Percentiles rank a stretch among this genome's conserved stretches.
Conservation (phyloP, 2,888 invertebrate species). For the Cryptops parisi region DNA sequence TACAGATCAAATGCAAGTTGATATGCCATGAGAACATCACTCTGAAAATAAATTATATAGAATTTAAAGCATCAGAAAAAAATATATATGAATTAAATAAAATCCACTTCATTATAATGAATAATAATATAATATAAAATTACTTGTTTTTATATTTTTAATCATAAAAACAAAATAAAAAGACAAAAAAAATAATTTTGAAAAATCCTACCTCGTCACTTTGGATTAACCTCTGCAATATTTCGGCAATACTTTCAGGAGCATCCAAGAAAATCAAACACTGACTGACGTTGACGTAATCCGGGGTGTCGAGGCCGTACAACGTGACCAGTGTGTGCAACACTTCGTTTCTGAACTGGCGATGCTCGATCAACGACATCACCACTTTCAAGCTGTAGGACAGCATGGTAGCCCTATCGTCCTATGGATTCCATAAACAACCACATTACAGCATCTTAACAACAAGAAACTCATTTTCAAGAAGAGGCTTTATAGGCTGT, state of each 20-base stretch:
- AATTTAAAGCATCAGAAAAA: no score
- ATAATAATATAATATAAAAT: no score
- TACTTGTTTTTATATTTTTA: no score
- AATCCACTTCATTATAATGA: no score
- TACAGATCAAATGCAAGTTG: constrained; percentile 99
- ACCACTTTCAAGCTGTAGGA: constrained; percentile 92
- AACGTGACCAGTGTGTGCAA: constrained; percentile 75
- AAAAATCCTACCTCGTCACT: constrained; percentile 44
- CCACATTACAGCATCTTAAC: not conserved
- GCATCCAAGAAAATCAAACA: constrained; percentile 94
- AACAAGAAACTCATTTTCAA: not conserved
- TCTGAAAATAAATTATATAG: constrained; percentile 30
- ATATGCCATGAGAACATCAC: constrained; percentile 86
- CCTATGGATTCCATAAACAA: constrained; percentile 32
- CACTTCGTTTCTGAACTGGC: constrained; percentile 81
- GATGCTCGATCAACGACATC: constrained; percentile 89
- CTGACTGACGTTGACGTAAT: constrained; percentile 97
- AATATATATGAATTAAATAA: no score
- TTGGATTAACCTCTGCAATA: constrained; percentile 74
- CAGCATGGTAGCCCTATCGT: constrained; percentile 78
- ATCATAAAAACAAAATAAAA: no score
- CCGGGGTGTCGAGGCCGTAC: constrained; percentile 79
- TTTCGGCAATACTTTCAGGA: constrained; percentile 79
- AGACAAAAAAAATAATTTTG: no score
- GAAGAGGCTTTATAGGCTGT: constrained; percentile 10